Base-by-base conservation (phyloP, 2,888 invertebrate genomes). In the Cantharis rustica region DNA sequence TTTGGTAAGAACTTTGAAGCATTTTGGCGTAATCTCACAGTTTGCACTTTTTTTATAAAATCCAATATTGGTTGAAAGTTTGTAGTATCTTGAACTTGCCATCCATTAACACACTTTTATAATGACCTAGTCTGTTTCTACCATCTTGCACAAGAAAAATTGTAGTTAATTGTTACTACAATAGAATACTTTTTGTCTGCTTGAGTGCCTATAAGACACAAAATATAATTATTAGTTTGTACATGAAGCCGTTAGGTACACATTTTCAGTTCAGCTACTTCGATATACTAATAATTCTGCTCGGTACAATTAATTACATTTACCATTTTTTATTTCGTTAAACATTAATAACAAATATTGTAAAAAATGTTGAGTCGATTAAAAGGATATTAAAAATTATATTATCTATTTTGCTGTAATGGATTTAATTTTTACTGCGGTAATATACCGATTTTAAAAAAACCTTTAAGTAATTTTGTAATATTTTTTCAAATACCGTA, bases 1-100 rank as follows among this genome's bases (percentile, higher is more conserved):
- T 76, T 47, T 79, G 76, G 81, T 87, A 87, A 27, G 84, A 84
- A 79, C 82, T 84, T 79, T 84, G 84, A 74, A 84, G 74, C 83
- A 84, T 84, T 78, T 74, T 79, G 73, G 16, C 47, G 47, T 26
- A 26, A 71, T 16, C 47, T 13, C 17, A 69, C 64, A 23, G 13
- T 66, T n/a, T 9, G 64, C 64, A 66, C 64, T 66, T 66, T 66
- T 64, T 66, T 66, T 66, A 66, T 66, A 66, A 66, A 66, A 7
- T 66, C 64, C 64, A 23, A 66, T 20, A 20, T 66, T 66, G n/a
- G 20, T 66, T 66, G 23, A 66, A 66, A 66, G 62, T 71, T 71
- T 75, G 71, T 69, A 64, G 70, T 68, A 66, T 61, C 47, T 17
- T 31, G 75, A 68, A 75, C 47, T 75, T 75, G 71, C 61, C 71